Evolutionary conservation across 1,140 invertebrate genomes (phyloP).

Genomic region (Drosophila virilis): DNA sequence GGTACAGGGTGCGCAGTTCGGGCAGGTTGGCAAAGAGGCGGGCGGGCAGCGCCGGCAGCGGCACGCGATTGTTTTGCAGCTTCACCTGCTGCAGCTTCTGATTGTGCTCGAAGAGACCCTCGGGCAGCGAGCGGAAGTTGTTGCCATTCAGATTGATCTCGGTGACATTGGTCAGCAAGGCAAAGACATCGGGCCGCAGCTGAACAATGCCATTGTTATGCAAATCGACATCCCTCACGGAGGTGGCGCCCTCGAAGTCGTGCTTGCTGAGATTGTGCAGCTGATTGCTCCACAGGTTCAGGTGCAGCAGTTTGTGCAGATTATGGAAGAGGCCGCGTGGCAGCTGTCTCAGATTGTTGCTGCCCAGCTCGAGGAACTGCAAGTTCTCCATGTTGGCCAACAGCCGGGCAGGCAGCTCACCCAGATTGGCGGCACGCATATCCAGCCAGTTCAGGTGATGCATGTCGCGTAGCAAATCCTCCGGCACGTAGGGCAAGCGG

Average conservation of each 20-base stretch:
- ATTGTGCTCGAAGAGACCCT: constrained; percentile 86
- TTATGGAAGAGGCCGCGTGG: constrained; percentile 86
- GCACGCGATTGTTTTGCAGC: constrained; percentile 86
- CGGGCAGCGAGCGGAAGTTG: constrained; percentile 86
- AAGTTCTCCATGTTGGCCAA: constrained; percentile 86
- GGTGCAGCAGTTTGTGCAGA: constrained; percentile 85
- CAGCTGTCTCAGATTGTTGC: constrained; percentile 86
- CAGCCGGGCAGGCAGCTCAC: constrained; percentile 86
- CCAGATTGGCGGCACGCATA: constrained; percentile 86
- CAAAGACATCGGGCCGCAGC: constrained; percentile 86
- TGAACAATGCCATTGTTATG: constrained; percentile 87
- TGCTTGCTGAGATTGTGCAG: constrained; percentile 86
- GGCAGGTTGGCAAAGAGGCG: constrained; percentile 86
- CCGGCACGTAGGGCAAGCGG: constrained; percentile 85
- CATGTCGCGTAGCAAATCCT: constrained; percentile 86
- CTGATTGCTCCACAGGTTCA: constrained; percentile 88
- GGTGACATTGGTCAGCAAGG: constrained; percentile 86
- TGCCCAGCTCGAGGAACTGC: constrained; percentile 87
- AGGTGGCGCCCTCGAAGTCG: constrained; percentile 86
- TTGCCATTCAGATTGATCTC: constrained; percentile 87
- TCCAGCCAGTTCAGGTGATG: constrained; percentile 86
- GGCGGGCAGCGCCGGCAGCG: constrained; percentile 85
- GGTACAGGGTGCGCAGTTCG: constrained; percentile 85
- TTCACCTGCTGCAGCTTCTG: constrained; percentile 85
- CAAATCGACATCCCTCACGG: constrained; percentile 87